Evolutionary conservation across 2,113 vertebrate species (phyloP), one percentile per base, ranked within the genome.

Genomic region (human (Homo sapiens)): DNA sequence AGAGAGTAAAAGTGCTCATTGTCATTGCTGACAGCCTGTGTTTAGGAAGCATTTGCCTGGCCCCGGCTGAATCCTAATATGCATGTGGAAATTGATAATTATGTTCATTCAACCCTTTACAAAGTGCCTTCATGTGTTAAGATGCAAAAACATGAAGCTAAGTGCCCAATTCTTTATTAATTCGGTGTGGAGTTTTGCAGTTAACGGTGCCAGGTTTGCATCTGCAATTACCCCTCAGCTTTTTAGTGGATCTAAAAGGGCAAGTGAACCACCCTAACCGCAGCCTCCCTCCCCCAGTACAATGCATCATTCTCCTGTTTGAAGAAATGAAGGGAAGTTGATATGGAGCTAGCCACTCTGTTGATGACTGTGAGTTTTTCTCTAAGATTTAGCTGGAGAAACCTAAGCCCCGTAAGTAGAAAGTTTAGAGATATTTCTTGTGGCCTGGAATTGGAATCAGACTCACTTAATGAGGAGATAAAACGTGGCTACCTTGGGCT

Each of bases 31-130:
- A 23, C 52, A 73, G 50, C 23, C 52, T 38, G 40, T 70, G 13
- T 96, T 93, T 68, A 75, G 87, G 92, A 92, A 94, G 96, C 72
- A 43, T 80, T 94, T 70, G 40, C 68, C n/a, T 52, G 70, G 70
- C 68, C 95, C 32, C 55, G 87, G 70, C 48, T 80, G 83, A 94
- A 92, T 79, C 2, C 0, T 88, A 88, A 90, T 72, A 72, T 90
- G 32, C 30, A 40, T 55, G 93, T 95, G 73, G 95, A 97, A 97
- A 96, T 61, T 85, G 97, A 97, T 97, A 82, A 91, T 93, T 86
- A 86, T 61, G 82, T 88, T 92, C 86, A 91, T 48, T 87, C 73
- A 68, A 85, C 59, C 70, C 45, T 95, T 97, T 92, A n/a, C 73
- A 88, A 96, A 96, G 89, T 79, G 70, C 43, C 59, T 97, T 94